Conservation (phyloP, 2,797 vertebrate genomes). For the Rhabdophis nuchalis region DNA sequence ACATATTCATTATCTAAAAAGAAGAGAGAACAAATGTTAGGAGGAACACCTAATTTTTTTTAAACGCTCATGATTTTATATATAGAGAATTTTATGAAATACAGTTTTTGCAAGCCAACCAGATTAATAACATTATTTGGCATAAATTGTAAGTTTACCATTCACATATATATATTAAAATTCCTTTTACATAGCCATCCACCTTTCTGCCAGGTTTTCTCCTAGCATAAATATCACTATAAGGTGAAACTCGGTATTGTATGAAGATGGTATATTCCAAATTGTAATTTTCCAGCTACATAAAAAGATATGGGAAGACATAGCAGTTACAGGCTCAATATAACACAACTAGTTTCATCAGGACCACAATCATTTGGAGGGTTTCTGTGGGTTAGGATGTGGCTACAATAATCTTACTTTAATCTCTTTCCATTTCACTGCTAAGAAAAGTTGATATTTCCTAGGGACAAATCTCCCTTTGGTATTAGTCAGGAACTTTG, state of each 20-base stretch:
- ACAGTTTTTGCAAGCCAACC: not conserved
- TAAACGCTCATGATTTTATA: not conserved
- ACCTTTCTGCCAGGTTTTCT: not conserved
- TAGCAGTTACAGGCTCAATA: not conserved
- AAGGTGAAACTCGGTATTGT: not conserved
- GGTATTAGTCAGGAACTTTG: not conserved
- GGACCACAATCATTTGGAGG: not conserved
- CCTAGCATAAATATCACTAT: not conserved
- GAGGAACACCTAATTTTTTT: not conserved
- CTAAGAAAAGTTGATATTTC: not conserved
- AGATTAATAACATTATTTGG: not conserved
- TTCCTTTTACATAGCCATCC: not conserved
- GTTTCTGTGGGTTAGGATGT: not conserved
- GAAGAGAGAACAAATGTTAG: not conserved
- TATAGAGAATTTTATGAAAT: not conserved
- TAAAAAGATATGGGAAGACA: not conserved
- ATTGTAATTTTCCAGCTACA: not conserved
- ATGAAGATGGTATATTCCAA: not conserved
- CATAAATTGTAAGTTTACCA: not conserved
- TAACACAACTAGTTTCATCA: not conserved
- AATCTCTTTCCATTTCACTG: not conserved
- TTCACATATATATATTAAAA: not conserved
- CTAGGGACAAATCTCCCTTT: not conserved
- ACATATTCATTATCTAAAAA: conserved; percentile 84
- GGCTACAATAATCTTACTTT: not conserved